Evolutionary conservation across 2,797 vertebrate species (phyloP), one percentile per base, ranked within the genome.

Genomic region (Enteromius viviparus): DNA sequence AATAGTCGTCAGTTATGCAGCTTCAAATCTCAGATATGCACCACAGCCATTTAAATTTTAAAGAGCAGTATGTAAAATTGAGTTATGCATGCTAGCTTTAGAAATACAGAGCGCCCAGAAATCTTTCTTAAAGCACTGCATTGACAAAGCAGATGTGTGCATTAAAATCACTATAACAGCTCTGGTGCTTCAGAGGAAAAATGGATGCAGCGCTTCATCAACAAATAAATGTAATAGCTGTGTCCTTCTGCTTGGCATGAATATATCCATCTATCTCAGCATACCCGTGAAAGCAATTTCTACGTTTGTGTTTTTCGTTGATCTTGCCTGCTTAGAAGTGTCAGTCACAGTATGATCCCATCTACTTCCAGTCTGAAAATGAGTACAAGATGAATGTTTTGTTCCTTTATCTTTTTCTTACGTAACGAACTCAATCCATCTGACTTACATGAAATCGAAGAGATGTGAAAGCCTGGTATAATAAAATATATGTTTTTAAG

Each of bases 201-300:
- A 71, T 26, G 14, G 11, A 47, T 29, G 26, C 58, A 74, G 40
- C 17, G 1, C 10, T 77, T 76, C 17, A 40, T 58, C 55, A 77
- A 77, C 23, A 77, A 29, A 78, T 51, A 45, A 51, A 65, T 78
- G 45, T 77, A 11, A 15, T 76, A 78, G 3, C 76, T 78, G 19
- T 64, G 26, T 65, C 26, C 40, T 65, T 65, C 42, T 65, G 7
- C 62, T 64, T 66, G 26, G 60, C 45, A 34, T 23, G 10, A 45
- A 21, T 65, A 78, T 78, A 37, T 66, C 3, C 62, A 10, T 8
- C 72, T 37, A 10, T 58, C 53, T 76, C 45, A 78, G 76, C 29
- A 66, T 34, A 29, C 32, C 42, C 51, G 26, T 45, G 9, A 10
- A 34, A 49, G 26, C 29, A 49, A 15, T 78, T 78, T 78, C 29